Base-by-base conservation (phyloP, 2,888 invertebrate species). In the Lapara coniferarum region DNA sequence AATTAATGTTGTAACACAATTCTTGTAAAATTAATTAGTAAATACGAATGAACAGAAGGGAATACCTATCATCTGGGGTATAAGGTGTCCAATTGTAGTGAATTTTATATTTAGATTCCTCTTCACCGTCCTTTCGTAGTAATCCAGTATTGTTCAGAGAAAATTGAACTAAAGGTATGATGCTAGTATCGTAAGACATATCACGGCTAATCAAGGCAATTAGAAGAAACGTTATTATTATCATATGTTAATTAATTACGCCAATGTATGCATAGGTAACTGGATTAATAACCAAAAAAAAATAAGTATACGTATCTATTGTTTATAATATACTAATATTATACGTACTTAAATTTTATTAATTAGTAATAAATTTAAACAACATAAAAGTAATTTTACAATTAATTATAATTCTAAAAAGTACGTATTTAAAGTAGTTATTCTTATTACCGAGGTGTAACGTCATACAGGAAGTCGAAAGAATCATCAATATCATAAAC, bases 81-180 rank as follows among this genome's bases (percentile, higher is more conserved):
- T 81, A 30, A 81, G 4, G 72, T 56, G 25, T 58, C 10, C 53
- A 7, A 19, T 70, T 69, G 25, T 51, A 56, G 4, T 55, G 13
- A 25, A 67, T 55, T 49, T 44, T 52, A 51, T 66, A 53, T 44
- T 63, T 55, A 70, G 55, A 63, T 49, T 53, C 46, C 12, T 59
- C 66, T 13, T 51, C 10, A 56, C 44, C 49, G 25, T 46, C 19
- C n/a, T 37, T 44, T 52, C 13, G 44, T 10, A 30, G 44, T 19
- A 69, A 5, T 6, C 52, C 58, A 53, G 14, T 49, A 10, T 74
- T 75, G 53, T 77, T 74, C 52, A 89, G 71, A 0, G 84, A 85
- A 70, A 91, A 87, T 76, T 92, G 88, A 7, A 90, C 79, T 16
- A 92, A 66, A 1, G 91, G 92, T 51, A 92, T 12, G 0, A 89